phyloP scores from a whole-genome alignment of 1,140 invertebrate species.

The Protaetia brevitarsis region DNA sequence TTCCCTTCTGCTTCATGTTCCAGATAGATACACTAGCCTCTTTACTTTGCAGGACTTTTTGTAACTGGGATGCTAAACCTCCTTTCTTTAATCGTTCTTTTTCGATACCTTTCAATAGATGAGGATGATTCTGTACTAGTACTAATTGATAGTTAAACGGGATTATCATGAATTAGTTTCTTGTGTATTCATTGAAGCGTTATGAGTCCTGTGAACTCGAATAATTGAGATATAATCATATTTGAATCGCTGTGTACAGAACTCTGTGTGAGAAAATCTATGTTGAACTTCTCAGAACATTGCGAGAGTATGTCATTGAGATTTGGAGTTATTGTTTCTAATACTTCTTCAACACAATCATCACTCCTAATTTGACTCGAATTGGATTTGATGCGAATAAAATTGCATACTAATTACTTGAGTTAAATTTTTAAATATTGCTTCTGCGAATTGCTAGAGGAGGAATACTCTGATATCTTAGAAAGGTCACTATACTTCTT shows the following conservation, averaged over 20 bases:
- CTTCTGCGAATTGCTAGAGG: slow-evolving; percentile 12
- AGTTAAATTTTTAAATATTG: not conserved
- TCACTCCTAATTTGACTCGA: too few species aligned
- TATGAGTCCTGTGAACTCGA: slow-evolving; percentile 8
- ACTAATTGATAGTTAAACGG: too few species aligned
- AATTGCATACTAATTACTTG: slow-evolving; percentile 15
- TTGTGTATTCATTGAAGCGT: too few species aligned
- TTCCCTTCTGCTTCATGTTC: slow-evolving; percentile 33
- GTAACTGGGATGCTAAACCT: slow-evolving; percentile 29
- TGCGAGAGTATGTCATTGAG: not conserved
- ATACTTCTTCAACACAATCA: not conserved
- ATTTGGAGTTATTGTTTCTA: not conserved
- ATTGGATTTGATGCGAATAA: not conserved
- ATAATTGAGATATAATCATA: slow-evolving; percentile 8
- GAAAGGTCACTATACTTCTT: not conserved
- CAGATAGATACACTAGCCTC: slow-evolving; percentile 29
- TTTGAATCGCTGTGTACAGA: not conserved
- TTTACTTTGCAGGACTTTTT: slow-evolving; percentile 29
- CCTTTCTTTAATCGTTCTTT: slow-evolving; percentile 31
- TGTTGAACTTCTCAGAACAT: not conserved
- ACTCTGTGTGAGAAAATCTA: not conserved
- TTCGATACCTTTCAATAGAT: not conserved
- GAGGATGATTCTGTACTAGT: not conserved
- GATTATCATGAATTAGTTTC: too few species aligned
- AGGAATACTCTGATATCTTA: not conserved